Conservation (phyloP, 2,888 invertebrate genomes). For the Asteroscopus sphinx region DNA sequence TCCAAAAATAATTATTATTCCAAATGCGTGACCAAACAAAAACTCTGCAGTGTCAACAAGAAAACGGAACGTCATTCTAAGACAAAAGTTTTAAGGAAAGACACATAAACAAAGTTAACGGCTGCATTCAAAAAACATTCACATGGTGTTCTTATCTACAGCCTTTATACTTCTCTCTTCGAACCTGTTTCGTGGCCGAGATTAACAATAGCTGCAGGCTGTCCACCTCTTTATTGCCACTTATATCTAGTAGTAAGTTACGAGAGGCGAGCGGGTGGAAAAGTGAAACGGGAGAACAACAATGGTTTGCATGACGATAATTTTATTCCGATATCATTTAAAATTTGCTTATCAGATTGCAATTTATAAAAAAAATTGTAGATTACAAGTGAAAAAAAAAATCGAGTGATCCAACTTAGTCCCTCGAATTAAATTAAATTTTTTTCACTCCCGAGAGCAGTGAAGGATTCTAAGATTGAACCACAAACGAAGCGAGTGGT, state of each 20-base stretch:
- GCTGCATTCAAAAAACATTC: conserved; percentile 68
- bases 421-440: too few relatives aligned
- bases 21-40: conserved; percentile 3
- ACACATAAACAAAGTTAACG: conserved; percentile 53
- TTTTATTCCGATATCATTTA: too few relatives aligned
- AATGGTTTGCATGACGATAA: background rate
- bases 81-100: conserved; percentile 34
- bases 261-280: conserved; percentile 46
- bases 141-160: conserved; percentile 78
- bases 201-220: conserved; percentile 85
- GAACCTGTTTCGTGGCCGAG: conserved; percentile 82
- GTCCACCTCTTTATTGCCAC: conserved; percentile 84
- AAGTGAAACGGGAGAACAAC: background rate
- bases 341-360: too few relatives aligned
- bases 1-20: background rate
- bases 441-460: too few relatives aligned
- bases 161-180: conserved; percentile 74
- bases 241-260: conserved; percentile 59
- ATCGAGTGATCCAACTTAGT: too few relatives aligned
- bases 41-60: conserved; percentile 16
- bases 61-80: conserved; percentile 23
- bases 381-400: too few relatives aligned
- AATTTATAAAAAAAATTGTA: too few relatives aligned
- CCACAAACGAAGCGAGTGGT: too few relatives aligned
- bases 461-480: too few relatives aligned